A percentile compares a stretch with the other conserved stretches of the same genome.
Conservation (phyloP, 2,888 invertebrate species). For the Drosophila phalerata region DNA sequence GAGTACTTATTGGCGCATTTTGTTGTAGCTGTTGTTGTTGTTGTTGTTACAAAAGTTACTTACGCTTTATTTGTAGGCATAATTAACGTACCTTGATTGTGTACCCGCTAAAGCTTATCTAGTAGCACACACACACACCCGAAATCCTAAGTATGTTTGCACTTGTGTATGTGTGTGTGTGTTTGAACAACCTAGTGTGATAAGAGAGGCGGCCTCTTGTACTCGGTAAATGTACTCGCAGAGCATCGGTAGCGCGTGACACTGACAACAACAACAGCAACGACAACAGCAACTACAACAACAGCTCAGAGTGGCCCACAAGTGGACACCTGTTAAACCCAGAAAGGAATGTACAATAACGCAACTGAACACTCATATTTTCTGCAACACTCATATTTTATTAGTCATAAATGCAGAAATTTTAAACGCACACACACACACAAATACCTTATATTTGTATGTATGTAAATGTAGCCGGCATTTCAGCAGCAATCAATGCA, state of each 20-base stretch:
- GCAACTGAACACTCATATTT: conserved; percentile 15
- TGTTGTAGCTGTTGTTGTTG: conserved; percentile 2
- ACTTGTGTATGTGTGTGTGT: conserved; percentile 12
- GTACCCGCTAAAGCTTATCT: conserved; percentile 53
- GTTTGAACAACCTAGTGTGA: conserved; percentile 60
- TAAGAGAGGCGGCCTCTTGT: conserved; percentile 41
- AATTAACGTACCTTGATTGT: conserved; percentile 55
- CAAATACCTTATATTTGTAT: not conserved
- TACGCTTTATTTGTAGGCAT: conserved; percentile 48
- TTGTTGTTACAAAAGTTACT: conserved; percentile 37
- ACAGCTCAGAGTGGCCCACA: conserved; percentile 23
- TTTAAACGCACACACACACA: not conserved
- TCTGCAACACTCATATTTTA: conserved; percentile 3
- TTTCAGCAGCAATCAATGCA: conserved; percentile 38
- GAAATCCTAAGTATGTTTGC: conserved; percentile 1
- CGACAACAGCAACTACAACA: conserved; percentile 17
- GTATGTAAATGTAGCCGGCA: conserved; percentile 15
- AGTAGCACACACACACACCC: conserved; percentile 10
- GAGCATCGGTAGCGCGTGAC: conserved; percentile 53
- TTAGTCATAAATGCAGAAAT: conserved; percentile 34
- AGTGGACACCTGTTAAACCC: conserved; percentile 54
- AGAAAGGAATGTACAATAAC: conserved; percentile 46
- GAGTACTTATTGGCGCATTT: conserved; percentile 21
- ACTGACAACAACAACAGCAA: conserved; percentile 24
- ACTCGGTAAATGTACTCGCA: conserved; percentile 40